Evolutionary conservation across 2,797 vertebrate genomes (phyloP), one percentile per base, ranked within the genome.

Genomic region (Hydrocynus forskahlii): DNA sequence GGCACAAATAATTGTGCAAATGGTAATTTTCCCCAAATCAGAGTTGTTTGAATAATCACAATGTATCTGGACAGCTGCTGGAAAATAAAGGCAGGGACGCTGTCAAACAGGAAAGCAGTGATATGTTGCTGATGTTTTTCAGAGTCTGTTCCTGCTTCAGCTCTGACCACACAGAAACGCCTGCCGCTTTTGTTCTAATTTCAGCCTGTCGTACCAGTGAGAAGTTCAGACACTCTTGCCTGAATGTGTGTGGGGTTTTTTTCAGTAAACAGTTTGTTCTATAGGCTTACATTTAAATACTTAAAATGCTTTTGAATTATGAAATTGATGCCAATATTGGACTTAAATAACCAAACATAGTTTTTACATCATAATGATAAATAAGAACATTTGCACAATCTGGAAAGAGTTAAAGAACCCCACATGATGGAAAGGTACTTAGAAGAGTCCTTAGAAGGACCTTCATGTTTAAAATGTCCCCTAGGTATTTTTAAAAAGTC

Each of bases 141-240:
- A 76, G 54, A 67, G 17, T 23, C 45, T 81, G 75, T 79, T 72
- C 21, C 76, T 60, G 63, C 76, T 38, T 69, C 67, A 84, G 55
- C 45, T 72, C 59, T 50, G 16, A 55, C 10, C 4, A 8, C 25
- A 25, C 43, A 62, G 78, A 60, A 75, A 76, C 70, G 67, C 25
- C 17, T 54, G n/a, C 57, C 38, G 66, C n/a, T 59, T 72, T 76
- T 67, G 72, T 82, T 83, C 82, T 91, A 92, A 88, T 88, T 82
- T 87, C 87, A 88, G 89, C 90, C 82, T 84, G 89, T 80, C 86
- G 57, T 2, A 25, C 17, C 55, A n/a, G 8, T 57, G 2, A 57
- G 21, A 21, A 9, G 55, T 21, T 7, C n/a, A 19, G 55, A n/a
- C 55, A 21, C 17, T 55, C 50, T 55, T 19, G 17, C 4, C 5